Conservation (phyloP, 2,797 vertebrate genomes). For the Hapalemur alaotrensis region DNA sequence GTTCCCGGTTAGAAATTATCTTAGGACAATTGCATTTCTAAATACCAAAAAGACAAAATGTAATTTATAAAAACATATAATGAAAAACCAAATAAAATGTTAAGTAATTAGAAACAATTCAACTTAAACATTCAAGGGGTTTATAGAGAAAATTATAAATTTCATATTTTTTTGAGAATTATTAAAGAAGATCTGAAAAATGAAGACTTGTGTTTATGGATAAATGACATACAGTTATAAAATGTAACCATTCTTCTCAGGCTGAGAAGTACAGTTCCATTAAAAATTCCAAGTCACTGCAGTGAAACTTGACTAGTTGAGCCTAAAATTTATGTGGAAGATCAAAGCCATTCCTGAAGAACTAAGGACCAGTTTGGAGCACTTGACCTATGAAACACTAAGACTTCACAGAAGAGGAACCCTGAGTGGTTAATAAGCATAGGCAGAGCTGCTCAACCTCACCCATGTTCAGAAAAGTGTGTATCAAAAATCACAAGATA, state of each 20-base stretch:
- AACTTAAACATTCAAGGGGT: not conserved
- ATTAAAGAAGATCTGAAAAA: not conserved
- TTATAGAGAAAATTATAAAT: not conserved
- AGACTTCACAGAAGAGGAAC: not conserved
- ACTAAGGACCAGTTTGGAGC: not conserved
- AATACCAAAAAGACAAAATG: not conserved
- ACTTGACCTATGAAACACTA: not conserved
- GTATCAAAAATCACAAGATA: not conserved
- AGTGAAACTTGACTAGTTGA: not conserved
- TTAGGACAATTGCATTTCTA: not conserved
- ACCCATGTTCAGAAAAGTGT: not conserved
- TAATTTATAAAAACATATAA: not conserved
- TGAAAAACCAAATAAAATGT: not conserved
- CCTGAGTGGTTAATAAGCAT: not conserved
- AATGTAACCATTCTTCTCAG: not conserved
- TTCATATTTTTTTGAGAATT: not conserved
- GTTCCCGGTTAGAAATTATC: not conserved
- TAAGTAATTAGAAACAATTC: not conserved
- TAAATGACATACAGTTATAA: not conserved
- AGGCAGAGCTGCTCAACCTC: not conserved
- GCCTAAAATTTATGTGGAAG: not conserved
- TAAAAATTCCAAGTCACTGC: not conserved
- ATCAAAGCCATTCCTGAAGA: not conserved
- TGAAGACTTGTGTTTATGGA: not conserved
- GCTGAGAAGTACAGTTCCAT: not conserved